Base-by-base conservation (phyloP, 2,888 invertebrate genomes). In the Hydroisotoma schaefferi region DNA sequence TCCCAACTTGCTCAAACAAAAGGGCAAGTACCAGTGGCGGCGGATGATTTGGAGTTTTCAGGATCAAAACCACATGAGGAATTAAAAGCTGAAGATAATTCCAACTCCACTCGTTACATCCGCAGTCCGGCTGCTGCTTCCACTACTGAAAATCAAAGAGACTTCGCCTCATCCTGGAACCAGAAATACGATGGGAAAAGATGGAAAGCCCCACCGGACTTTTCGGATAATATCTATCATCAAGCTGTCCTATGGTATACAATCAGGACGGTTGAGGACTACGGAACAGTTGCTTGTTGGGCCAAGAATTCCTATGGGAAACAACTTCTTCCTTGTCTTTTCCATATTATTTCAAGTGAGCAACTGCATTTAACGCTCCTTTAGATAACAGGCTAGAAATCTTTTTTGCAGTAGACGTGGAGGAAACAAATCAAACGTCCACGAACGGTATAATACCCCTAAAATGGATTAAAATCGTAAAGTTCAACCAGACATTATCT, bases 261-360 rank as follows among this genome's bases (percentile, higher is more conserved):
- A 6, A 81, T 82, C n/a, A 75, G 76, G 48, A 75, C 75, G 5
- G 79, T 80, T 74, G 75, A 80, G 29, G 90, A 91, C 75, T 82
- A 90, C 69, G 90, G 90, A 63, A 89, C 89, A 73, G 78, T 92
- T 23, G 87, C 89, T 4, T 93, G 93, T 76, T 91, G 90, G 90
- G 90, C 90, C 3, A 86, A 85, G 76, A 92, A 92, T 76, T 83
- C 83, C 67, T 85, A 91, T 18, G 92, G 92, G 27, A 83, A 86
- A 70, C 92, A 92, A 77, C 80, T 83, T 67, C 83, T 82, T 65
- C 91, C 93, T 1, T 93, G 93, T 75, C 78, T 88, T 56, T 88
- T 90, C 76, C 85, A 87, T 78, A 83, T 92, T 59, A 80, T 88
- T 73, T 87, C 88, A 73, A 90, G 67, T 64, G 59, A 66, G 66